Base-by-base conservation (phyloP, 2,888 invertebrate species). In the Temnothorax unifasciatus region DNA sequence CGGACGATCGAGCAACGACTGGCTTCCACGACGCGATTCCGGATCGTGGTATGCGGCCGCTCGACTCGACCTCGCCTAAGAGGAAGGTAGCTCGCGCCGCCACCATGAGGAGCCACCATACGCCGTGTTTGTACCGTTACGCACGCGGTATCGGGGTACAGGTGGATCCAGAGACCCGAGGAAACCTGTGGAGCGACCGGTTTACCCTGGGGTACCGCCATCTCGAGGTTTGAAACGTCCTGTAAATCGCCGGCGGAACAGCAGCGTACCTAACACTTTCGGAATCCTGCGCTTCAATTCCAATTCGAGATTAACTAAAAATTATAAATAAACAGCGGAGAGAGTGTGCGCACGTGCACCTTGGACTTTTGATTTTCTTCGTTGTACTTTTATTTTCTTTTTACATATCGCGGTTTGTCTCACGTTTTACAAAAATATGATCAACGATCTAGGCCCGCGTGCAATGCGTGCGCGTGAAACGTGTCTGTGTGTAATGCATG, bases 51-150 rank as follows among this genome's bases (percentile, higher is more conserved):
- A 94, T 95, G 94, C 94, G 93, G 92, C 89, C 91, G 89, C 75
- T 92, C 94, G 94, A 94, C 75, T 92, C 94, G 94, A 94, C 94
- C 94, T 95, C 94, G 94, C 94, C 94, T 95, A 93, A 92, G 92
- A 92, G 91, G 89, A 85, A 71, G 85, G 82, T 85, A 86, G 85
- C 88, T 84, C 69, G 13, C 54, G 18, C 59, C 25, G 74, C 69
- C 57, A 21, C 59, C 68, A 29, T 0, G 66, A 75, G 81, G 84
- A 69, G 84, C 89, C 83, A 68, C 89, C 90, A 85, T 92, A 93
- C 94, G 93, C 94, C 93, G 94, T 93, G 89, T 93, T 89, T 91
- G 90, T 94, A 94, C 94, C 94, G 94, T 94, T 94, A 94, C 91
- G 83, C 85, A 82, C 82, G 86, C 84, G 69, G 77, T 68, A 74